Conservation (phyloP, 2,113 vertebrate genomes). For the Cacatua alba region DNA sequence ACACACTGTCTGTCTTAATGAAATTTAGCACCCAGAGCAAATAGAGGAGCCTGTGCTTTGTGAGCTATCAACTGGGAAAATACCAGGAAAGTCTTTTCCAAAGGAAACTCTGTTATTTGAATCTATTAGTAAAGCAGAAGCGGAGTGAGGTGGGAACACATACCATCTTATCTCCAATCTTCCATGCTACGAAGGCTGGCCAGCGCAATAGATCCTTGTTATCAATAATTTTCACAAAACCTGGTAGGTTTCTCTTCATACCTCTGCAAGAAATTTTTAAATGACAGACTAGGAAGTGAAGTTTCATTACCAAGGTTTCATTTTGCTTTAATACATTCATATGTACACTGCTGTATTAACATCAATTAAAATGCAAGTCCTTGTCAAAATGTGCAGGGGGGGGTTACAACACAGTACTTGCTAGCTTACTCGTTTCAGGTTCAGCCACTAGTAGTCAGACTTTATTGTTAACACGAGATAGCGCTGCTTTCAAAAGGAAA, state of each 20-base stretch:
- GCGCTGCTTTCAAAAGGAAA: not conserved
- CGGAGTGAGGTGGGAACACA: not conserved
- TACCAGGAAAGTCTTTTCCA: not conserved
- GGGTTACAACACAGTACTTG: fast-evolving
- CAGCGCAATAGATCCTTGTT: not conserved
- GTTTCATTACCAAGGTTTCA: not conserved
- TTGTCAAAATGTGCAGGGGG: not conserved
- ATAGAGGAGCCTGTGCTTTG: not conserved
- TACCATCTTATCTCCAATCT: not conserved
- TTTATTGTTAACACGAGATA: not conserved
- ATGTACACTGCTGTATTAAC: not conserved
- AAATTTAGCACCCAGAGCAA: not conserved
- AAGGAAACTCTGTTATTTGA: not conserved
- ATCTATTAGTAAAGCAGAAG: not conserved
- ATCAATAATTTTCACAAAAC: not conserved
- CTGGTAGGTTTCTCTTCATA: not conserved
- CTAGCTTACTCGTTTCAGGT: not conserved
- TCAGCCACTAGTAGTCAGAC: not conserved
- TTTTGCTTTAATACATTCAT: not conserved
- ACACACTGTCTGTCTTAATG: not conserved
- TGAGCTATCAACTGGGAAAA: not conserved
- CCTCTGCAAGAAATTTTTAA: not conserved
- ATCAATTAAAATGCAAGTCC: not conserved
- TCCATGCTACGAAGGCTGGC: not conserved
- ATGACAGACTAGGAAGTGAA: not conserved